Percentiles rank a stretch among this genome's conserved stretches.
Evolutionary conservation across 2,797 vertebrate species (phyloP).

Genomic region (Scolopax bukidnonensis): DNA sequence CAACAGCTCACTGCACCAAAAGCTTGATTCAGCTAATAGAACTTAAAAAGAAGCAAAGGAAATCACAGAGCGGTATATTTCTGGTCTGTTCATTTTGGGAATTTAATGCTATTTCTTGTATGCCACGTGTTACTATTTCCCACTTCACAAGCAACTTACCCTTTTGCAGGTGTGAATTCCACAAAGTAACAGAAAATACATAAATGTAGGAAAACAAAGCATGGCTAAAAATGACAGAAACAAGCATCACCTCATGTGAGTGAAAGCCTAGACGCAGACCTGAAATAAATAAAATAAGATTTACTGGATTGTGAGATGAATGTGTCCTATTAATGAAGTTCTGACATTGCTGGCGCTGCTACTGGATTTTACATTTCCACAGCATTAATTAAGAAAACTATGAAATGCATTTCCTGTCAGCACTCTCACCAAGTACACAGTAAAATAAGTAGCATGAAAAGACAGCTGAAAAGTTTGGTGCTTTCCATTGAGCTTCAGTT

Average conservation of each 20-base stretch:
- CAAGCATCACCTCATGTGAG: neutral
- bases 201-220: neutral
- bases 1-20: neutral
- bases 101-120: neutral
- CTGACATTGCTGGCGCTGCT: neutral
- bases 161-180: neutral
- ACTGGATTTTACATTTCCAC: neutral
- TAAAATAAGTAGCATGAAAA: neutral
- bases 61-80: neutral
- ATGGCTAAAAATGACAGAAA: neutral
- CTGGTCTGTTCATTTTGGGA: neutral
- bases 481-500: conserved; percentile 43
- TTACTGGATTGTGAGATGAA: neutral
- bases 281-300: neutral
- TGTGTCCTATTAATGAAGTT: neutral
- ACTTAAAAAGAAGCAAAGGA: neutral
- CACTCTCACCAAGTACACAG: neutral
- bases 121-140: neutral
- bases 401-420: conserved; percentile 23
- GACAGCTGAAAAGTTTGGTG: conserved; percentile 41
- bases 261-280: neutral
- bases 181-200: neutral
- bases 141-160: neutral
- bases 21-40: neutral
- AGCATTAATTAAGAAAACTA: neutral